Evolutionary conservation across 2,888 invertebrate genomes (phyloP).

Genomic region (Labia minor): DNA sequence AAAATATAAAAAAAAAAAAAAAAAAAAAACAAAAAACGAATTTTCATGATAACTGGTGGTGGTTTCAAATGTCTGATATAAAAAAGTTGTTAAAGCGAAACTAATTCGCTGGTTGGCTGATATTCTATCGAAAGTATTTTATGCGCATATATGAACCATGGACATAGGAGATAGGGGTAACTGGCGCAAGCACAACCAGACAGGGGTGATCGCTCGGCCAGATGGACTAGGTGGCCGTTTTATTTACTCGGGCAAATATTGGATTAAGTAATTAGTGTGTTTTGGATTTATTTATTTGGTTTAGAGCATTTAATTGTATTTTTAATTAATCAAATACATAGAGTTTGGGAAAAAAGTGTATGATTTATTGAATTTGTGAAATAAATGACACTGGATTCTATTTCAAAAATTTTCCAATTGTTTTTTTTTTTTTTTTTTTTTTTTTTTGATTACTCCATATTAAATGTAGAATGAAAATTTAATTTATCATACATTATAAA

Average conservation of each 20-base stretch:
- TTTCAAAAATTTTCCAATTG: no score
- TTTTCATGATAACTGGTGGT: neutral
- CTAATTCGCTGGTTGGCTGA: neutral
- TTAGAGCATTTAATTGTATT: slow-evolving; percentile 5
- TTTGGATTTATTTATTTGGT: slow-evolving; percentile 3
- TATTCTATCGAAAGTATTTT: neutral
- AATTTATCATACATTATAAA: no score
- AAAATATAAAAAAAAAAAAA: neutral
- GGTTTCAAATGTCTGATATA: neutral
- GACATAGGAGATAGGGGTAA: no score
- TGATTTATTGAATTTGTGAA: no score
- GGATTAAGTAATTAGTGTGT: neutral
- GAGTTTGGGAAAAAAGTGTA: no score
- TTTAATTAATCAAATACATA: neutral
- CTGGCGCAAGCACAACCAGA: no score
- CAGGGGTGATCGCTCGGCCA: no score
- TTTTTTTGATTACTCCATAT: no score
- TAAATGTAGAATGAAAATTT: no score
- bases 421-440: no score
- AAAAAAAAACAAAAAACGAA: neutral
- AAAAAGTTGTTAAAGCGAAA: slow-evolving; percentile 7
- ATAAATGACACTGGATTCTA: no score
- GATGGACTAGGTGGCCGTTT: neutral
- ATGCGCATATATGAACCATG: neutral
- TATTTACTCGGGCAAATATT: neutral